Conservation (phyloP, 2,797 vertebrate genomes). For the Siniperca scherzeri region DNA sequence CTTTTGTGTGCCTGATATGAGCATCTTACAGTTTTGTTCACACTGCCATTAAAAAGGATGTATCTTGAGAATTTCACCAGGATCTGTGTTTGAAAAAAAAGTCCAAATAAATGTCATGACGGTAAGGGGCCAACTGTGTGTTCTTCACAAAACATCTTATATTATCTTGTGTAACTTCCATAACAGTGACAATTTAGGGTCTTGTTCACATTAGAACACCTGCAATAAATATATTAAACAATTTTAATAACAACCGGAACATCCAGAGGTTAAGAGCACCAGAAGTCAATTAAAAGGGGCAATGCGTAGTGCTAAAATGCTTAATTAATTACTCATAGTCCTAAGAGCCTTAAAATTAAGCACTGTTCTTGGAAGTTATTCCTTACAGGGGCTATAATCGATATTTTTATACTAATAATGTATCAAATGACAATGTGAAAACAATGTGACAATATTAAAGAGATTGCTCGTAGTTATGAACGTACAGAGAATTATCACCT, state of each 20-base stretch:
- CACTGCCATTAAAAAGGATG: background rate
- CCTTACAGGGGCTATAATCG: background rate
- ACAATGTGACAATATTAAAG: background rate
- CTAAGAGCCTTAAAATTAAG: background rate
- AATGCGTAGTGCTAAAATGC: background rate
- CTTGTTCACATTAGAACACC: background rate
- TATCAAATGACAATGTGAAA: background rate
- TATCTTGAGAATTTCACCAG: background rate
- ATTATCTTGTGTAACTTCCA: background rate
- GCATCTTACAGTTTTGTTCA: background rate
- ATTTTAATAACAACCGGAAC: background rate
- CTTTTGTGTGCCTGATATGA: background rate
- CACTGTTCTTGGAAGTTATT: background rate
- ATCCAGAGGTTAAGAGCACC: background rate
- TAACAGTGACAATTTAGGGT: background rate
- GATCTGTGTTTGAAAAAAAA: background rate
- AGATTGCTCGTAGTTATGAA: background rate
- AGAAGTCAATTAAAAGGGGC: background rate
- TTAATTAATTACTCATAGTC: background rate
- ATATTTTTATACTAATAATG: background rate
- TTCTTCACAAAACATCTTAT: constrained; percentile 4
- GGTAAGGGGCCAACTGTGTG: background rate
- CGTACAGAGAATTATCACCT: background rate
- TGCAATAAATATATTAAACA: background rate
- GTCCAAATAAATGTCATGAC: background rate